Evolutionary conservation across 37 sponge, comb jelly and placozoan species (phyloP).

Genomic region (Crambe crambe): DNA sequence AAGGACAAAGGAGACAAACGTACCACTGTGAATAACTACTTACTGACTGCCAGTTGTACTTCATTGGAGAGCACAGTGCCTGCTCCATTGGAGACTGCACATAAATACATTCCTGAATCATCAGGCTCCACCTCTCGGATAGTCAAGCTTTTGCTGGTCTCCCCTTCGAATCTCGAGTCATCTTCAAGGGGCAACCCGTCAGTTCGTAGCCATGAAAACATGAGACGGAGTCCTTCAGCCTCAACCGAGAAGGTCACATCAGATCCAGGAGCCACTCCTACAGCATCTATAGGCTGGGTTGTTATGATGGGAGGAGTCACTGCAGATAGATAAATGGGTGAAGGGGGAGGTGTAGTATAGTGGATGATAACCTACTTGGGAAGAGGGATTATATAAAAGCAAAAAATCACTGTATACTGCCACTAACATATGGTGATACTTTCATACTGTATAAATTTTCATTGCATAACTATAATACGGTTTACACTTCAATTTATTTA

Average conservation of each 20-base stretch:
- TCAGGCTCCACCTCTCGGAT: neutral
- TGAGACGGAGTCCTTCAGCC: neutral
- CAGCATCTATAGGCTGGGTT: neutral
- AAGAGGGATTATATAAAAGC: no score
- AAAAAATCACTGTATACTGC: no score
- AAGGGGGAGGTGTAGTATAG: no score
- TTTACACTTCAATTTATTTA: no score
- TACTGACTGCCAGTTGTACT: neutral
- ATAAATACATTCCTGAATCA: neutral
- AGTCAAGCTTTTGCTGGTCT: neutral
- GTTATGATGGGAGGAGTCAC: neutral
- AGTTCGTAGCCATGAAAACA: neutral
- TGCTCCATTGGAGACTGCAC: conserved; percentile 14
- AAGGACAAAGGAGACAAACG: no score
- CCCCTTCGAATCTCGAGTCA: neutral
- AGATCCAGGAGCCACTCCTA: neutral
- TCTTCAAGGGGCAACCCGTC: neutral
- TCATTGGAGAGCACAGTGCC: conserved; percentile 2
- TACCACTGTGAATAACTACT: no score
- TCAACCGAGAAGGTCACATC: neutral
- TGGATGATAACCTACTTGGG: no score
- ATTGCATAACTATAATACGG: neutral
- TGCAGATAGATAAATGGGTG: neutral
- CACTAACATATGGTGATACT: no score
- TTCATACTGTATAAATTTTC: neutral